phyloP scores from a whole-genome alignment of 1,140 invertebrate species.

The Drosophila subpulchrella region DNA sequence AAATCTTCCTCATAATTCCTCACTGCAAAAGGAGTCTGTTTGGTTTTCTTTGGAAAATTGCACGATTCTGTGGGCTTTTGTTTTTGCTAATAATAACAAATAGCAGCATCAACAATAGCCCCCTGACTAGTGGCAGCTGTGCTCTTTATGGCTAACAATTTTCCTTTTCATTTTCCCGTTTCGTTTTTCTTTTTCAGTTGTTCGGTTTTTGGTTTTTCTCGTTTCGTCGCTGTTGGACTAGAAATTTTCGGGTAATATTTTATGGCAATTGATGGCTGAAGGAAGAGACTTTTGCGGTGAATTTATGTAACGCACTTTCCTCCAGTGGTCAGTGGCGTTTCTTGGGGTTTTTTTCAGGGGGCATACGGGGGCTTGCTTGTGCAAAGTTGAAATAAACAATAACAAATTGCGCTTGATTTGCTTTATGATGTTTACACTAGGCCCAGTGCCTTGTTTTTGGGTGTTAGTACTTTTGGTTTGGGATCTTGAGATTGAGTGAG shows the following conservation, averaged over 20 bases:
- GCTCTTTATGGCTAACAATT: conserved; percentile 49
- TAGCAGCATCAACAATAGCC: conserved; percentile 31
- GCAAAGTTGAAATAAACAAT: conserved; percentile 80
- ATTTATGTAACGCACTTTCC: conserved; percentile 59
- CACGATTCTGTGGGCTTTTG: conserved; percentile 49
- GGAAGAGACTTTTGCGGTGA: conserved; percentile 39
- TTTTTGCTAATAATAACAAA: conserved; percentile 76
- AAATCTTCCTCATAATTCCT: conserved; percentile 73
- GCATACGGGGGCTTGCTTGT: conserved; percentile 49
- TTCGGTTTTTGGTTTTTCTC: conserved; percentile 5
- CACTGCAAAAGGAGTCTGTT: conserved; percentile 35
- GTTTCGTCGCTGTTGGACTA: conserved; percentile 26
- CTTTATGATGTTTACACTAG: conserved; percentile 75
- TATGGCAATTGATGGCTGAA: conserved; percentile 75
- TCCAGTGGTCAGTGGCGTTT: conserved; percentile 5
- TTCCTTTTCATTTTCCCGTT: not conserved
- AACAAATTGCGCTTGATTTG: conserved; percentile 81
- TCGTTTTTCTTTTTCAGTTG: too few species aligned
- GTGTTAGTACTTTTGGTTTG: conserved; percentile 9
- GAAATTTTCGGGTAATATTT: conserved; percentile 63
- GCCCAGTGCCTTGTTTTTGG: conserved; percentile 26
- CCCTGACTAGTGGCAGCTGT: conserved; percentile 46
- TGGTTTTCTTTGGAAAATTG: conserved; percentile 74
- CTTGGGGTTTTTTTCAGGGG: not conserved
- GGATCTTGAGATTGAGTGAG: conserved; percentile 1